Conservation (phyloP, 2,888 invertebrate genomes). For the Amiota mariae region DNA sequence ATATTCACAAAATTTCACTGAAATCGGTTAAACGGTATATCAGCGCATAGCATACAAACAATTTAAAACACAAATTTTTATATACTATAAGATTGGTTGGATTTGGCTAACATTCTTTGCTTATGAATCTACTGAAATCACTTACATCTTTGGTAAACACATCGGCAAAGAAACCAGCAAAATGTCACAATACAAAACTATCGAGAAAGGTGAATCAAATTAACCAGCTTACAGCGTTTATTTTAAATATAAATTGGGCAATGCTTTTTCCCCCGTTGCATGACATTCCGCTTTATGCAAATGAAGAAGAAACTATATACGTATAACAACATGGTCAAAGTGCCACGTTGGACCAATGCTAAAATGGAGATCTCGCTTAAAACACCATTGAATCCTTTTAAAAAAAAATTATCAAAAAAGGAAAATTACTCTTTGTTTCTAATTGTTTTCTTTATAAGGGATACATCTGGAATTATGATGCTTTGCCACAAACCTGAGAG, state of each 20-base stretch:
- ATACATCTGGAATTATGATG: slow-evolving; percentile 99
- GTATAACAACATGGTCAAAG: slow-evolving; percentile 99
- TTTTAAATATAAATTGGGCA: slow-evolving; percentile 84
- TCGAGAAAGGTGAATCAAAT: slow-evolving; percentile 87
- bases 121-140: too few relatives aligned
- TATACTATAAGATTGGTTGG: too few relatives aligned
- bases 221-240: slow-evolving; percentile 89
- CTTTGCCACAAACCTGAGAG: slow-evolving; percentile 99
- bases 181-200: slow-evolving; percentile 72
- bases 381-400: slow-evolving; percentile 95
- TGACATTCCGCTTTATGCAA: slow-evolving; percentile 92
- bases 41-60: too few relatives aligned
- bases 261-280: slow-evolving; percentile 95
- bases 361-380: slow-evolving; percentile 96
- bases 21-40: too few relatives aligned
- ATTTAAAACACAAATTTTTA: too few relatives aligned
- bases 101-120: too few relatives aligned
- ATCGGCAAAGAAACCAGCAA: too few relatives aligned
- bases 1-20: too few relatives aligned
- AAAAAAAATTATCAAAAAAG: slow-evolving; percentile 98
- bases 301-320: slow-evolving; percentile 82
- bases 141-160: too few relatives aligned
- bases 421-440: slow-evolving; percentile 93
- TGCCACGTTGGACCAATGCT: slow-evolving; percentile 98
- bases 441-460: slow-evolving; percentile 99